phyloP scores from a whole-genome alignment of 2,113 vertebrate genomes.

The Equus przewalskii region DNA sequence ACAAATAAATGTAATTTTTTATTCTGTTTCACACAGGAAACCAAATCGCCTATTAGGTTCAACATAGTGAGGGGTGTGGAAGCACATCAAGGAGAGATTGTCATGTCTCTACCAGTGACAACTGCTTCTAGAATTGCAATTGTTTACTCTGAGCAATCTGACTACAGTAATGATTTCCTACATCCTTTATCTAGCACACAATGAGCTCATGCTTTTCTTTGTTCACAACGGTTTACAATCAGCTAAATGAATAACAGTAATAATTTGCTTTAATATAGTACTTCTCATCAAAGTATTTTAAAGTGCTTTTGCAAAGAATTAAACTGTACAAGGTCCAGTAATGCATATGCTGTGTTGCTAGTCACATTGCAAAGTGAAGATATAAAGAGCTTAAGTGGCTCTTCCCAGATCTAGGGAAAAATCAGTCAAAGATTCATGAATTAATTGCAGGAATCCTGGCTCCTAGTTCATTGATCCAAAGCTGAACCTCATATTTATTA shows the following conservation, averaged over 20 bases:
- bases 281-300: conserved; percentile 72
- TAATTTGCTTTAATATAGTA: conserved; percentile 68
- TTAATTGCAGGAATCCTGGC: conserved; percentile 81
- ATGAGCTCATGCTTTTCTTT: conserved; percentile 65
- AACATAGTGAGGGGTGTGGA: background rate
- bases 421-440: conserved; percentile 79
- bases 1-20: background rate
- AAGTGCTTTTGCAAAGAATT: conserved; percentile 74
- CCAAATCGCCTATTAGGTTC: background rate
- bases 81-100: background rate
- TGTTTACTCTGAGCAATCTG: conserved; percentile 55
- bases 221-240: conserved; percentile 63
- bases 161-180: conserved; percentile 41
- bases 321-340: conserved; percentile 44
- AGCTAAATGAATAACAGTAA: conserved; percentile 70
- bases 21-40: background rate
- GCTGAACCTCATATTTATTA: conserved; percentile 77
- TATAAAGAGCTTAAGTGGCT: conserved; percentile 67
- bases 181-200: conserved; percentile 6
- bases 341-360: conserved; percentile 51
- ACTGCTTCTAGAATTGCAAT: background rate
- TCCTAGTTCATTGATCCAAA: conserved; percentile 80
- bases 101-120: background rate
- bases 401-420: conserved; percentile 75
- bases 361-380: conserved; percentile 57